Percentiles rank a stretch among this genome's conserved stretches.
These are phyloP conservation scores for Chromobotia macracanthus DNA, from an alignment of 2,797 vertebrate species.

Conservation along the genomic window DNA sequence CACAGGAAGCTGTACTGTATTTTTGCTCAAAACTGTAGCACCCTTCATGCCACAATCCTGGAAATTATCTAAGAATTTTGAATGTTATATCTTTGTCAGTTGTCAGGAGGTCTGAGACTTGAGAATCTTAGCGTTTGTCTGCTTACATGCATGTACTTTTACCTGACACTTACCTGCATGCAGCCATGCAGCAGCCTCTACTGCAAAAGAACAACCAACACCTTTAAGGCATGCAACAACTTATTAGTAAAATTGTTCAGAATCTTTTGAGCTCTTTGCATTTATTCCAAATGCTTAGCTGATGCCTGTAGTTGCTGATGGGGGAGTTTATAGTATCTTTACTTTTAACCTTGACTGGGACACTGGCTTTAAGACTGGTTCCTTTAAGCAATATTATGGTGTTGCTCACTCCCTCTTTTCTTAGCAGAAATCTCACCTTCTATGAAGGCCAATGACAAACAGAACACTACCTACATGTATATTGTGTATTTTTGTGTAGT, in stretches of 20 bases:
- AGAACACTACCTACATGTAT: slow-evolving; percentile 71
- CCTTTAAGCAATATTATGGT: not conserved
- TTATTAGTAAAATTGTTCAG: not conserved
- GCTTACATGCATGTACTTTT: not conserved
- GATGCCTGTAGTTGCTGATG: slow-evolving; percentile 11
- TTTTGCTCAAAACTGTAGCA: slow-evolving; percentile 31
- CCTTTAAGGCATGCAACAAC: not conserved
- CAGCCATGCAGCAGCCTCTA: slow-evolving; percentile 2
- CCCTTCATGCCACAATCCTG: not conserved
- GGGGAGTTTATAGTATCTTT: not conserved
- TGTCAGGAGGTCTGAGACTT: slow-evolving; percentile 1
- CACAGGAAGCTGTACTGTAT: slow-evolving; percentile 28
- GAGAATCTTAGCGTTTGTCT: not conserved
- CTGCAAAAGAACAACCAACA: not conserved
- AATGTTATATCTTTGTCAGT: not conserved
- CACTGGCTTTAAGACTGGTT: slow-evolving; percentile 45
- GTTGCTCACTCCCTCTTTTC: slow-evolving; percentile 64
- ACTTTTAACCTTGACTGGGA: slow-evolving; percentile 8
- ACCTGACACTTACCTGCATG: not conserved
- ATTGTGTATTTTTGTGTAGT: slow-evolving; percentile 64
- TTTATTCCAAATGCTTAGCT: too few relatives aligned
- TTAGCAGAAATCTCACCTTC: slow-evolving; percentile 82
- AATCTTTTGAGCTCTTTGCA: not conserved
- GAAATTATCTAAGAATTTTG: not conserved
- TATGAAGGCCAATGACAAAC: slow-evolving; percentile 81